Conservation (phyloP, 2,888 invertebrate species). For the Melinopterus prodromus region DNA sequence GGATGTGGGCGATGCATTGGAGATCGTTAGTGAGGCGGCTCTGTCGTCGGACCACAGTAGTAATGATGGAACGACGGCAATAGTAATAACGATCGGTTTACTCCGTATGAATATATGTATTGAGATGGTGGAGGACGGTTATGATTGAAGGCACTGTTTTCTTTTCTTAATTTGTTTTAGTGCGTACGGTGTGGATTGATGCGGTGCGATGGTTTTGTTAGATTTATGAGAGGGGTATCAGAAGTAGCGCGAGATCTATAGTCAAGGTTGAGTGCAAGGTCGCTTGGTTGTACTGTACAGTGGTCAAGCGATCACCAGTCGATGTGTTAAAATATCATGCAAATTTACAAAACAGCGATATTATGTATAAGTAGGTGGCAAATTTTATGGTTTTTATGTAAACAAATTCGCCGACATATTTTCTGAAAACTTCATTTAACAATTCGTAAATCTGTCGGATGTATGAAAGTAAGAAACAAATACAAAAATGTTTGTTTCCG, state of each 20-base stretch:
- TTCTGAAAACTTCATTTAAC: too few species aligned
- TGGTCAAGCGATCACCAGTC: neutral
- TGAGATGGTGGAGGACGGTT: neutral
- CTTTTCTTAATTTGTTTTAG: neutral
- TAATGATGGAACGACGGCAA: slow-evolving; percentile 15
- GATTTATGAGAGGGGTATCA: neutral
- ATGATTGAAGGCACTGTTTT: neutral
- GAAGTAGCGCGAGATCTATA: neutral
- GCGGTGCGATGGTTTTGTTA: neutral
- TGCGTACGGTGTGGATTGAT: neutral
- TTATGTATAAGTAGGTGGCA: too few species aligned
- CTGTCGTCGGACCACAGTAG: slow-evolving; percentile 12
- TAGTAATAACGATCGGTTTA: slow-evolving; percentile 18
- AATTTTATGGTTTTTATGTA: too few species aligned
- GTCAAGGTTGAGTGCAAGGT: neutral
- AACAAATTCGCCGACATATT: too few species aligned
- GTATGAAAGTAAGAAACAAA: too few species aligned
- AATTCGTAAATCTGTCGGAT: too few species aligned
- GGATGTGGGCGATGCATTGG: slow-evolving; percentile 21
- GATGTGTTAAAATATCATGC: neutral
- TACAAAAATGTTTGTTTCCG: too few species aligned
- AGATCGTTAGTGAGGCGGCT: slow-evolving; percentile 14
- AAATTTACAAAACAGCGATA: neutral
- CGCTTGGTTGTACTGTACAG: neutral
- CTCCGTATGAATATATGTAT: neutral